Evolutionary conservation across 2,113 vertebrate genomes (phyloP).

Genomic region (Tyto alba): DNA sequence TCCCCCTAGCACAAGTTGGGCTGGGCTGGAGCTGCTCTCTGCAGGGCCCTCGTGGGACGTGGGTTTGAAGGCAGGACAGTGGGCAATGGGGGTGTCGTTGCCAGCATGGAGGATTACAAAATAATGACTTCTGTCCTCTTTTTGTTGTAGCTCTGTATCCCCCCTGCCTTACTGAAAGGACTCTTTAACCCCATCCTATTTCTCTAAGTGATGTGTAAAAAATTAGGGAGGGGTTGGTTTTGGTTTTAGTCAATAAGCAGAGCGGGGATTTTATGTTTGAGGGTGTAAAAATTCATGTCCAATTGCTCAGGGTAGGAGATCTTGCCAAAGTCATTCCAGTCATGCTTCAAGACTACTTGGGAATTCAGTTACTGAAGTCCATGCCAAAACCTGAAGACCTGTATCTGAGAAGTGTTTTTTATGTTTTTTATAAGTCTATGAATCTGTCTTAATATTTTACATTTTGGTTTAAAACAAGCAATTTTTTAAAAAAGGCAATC

Average conservation of each 20-base stretch:
- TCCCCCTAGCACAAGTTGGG: neutral
- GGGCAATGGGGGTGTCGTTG: neutral
- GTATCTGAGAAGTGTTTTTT: neutral
- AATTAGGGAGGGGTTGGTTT: neutral
- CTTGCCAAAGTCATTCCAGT: neutral
- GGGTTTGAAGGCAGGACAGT: neutral
- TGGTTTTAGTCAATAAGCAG: neutral
- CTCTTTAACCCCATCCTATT: neutral
- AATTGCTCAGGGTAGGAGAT: neutral
- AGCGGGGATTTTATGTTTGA: neutral
- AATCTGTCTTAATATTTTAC: neutral
- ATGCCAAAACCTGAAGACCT: neutral
- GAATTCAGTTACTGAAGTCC: neutral
- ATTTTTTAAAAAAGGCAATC: neutral
- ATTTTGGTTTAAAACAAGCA: neutral
- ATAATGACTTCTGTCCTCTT: neutral
- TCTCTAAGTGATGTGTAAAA: neutral
- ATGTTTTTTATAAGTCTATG: neutral
- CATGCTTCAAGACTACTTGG: neutral
- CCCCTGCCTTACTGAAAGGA: rapidly evolving
- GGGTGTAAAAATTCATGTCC: neutral
- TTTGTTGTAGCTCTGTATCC: neutral
- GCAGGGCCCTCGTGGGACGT: neutral
- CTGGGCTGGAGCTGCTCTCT: neutral
- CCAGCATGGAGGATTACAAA: neutral